Evolutionary conservation across 1,140 invertebrate genomes (phyloP), one percentile per base, ranked within the genome.

Genomic region (Sycobia sp.): DNA sequence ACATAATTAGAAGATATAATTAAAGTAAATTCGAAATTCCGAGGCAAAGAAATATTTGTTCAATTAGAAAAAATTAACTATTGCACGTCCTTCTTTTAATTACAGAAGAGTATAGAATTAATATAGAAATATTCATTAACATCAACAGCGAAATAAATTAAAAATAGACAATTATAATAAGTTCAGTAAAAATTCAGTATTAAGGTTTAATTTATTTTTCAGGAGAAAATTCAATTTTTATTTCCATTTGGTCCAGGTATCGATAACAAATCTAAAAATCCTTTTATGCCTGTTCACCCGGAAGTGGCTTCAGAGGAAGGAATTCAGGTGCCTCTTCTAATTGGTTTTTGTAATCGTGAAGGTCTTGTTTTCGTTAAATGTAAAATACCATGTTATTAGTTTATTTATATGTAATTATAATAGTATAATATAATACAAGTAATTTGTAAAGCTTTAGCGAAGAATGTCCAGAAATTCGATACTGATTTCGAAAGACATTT

Each of bases 301-400:
- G 23, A 23, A 11, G 50, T 64, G n/a, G 62, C 76, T 11, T 70
- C 69, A 18, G 76, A 82, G 43, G 73, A 76, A 38, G 82, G 82
- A 34, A 68, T 82, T 25, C 81, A 84, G 55, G 79, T 89, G 9
- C 88, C 88, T 0, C 76, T 86, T n/a, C 79, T 90, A 8, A 69
- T 84, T 18, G 89, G 89, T 0, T 84, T 86, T 41, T 86, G 82
- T 68, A 75, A 70, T 13, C 71, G 77, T 9, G 89, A 90, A 77
- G 85, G 85, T 9, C 13, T 34, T 44, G 3, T 44, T 32, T 13
- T 29, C 16, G 18, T 25, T 9, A 7, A 4, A 18, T 44, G 7
- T 8, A 22, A 9, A 20, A 20, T 20, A 8, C 4, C n/a, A 39
- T 39, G 14, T 9, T 39, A 39, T 39, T 10, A 39, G 4, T 39